phyloP scores from a whole-genome alignment of 1,140 invertebrate genomes.

The Ostrea edulis region DNA sequence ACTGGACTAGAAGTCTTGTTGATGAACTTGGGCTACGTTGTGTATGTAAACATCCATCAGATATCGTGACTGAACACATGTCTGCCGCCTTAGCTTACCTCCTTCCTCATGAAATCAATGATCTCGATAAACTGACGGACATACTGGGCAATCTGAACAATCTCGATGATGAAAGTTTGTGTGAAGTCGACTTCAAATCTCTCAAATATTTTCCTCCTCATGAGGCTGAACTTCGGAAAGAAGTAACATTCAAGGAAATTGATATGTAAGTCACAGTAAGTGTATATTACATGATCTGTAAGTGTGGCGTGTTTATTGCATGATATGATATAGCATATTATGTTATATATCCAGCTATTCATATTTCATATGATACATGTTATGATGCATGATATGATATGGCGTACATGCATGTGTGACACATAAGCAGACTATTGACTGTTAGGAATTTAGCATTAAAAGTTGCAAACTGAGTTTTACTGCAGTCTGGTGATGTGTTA shows the following conservation, averaged over 20 bases:
- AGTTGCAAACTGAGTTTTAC: no score
- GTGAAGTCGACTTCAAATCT: not conserved
- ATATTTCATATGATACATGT: no score
- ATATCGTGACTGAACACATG: not conserved
- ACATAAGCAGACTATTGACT: no score
- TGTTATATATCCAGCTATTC: no score
- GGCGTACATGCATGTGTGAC: no score
- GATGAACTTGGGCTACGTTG: not conserved
- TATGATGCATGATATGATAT: no score
- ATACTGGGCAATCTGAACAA: not conserved
- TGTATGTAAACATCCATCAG: not conserved
- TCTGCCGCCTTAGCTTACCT: not conserved
- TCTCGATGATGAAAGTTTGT: not conserved
- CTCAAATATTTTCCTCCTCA: not conserved
- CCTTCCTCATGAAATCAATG: not conserved
- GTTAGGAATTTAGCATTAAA: no score
- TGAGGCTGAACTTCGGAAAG: not conserved
- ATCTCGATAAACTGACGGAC: not conserved
- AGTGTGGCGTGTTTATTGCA: no score
- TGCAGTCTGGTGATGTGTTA: no score
- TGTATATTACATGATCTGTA: no score
- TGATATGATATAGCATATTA: no score
- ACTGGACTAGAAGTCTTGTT: not conserved
- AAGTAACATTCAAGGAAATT: not conserved
- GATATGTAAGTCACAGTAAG: conserved; percentile 12